Conservation (phyloP, 35 echinoderm and acorn worm species). For the Apostichopus japonicus region DNA sequence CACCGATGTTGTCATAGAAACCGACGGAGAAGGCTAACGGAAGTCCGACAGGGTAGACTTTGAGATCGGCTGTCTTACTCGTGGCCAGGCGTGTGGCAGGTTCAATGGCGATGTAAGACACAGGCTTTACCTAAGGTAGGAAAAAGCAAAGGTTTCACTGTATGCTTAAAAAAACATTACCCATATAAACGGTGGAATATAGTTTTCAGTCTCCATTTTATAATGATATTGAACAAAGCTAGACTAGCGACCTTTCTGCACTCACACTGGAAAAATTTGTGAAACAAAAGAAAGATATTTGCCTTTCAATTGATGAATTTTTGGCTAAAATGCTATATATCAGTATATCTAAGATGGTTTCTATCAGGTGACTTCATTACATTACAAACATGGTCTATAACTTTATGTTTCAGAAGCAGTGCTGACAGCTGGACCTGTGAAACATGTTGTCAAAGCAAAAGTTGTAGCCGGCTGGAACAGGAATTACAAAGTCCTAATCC, state of each 20-base stretch:
- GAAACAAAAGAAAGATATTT: too few relatives aligned
- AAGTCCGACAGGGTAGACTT: constrained; percentile 73
- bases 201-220: too few relatives aligned
- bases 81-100: constrained; percentile 60
- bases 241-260: too few relatives aligned
- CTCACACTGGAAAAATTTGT: too few relatives aligned
- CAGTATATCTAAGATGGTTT: too few relatives aligned
- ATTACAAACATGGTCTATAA: background rate
- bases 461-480: too few relatives aligned
- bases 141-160: background rate
- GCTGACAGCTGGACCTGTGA: background rate
- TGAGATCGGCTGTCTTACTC: constrained; percentile 45
- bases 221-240: too few relatives aligned
- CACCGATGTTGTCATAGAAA: constrained; percentile 93
- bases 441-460: too few relatives aligned
- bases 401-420: background rate
- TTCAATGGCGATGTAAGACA: constrained; percentile 78
- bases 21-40: constrained; percentile 72
- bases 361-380: background rate
- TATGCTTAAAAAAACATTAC: background rate
- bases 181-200: too few relatives aligned
- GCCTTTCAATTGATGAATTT: too few relatives aligned
- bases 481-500: too few relatives aligned
- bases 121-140: constrained; percentile 70
- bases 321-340: too few relatives aligned